A percentile compares a stretch with the other conserved stretches of the same genome.
These are phyloP conservation scores for Mythimna ferrago DNA, from an alignment of 2,888 invertebrate genomes.

Conservation along the genomic window DNA sequence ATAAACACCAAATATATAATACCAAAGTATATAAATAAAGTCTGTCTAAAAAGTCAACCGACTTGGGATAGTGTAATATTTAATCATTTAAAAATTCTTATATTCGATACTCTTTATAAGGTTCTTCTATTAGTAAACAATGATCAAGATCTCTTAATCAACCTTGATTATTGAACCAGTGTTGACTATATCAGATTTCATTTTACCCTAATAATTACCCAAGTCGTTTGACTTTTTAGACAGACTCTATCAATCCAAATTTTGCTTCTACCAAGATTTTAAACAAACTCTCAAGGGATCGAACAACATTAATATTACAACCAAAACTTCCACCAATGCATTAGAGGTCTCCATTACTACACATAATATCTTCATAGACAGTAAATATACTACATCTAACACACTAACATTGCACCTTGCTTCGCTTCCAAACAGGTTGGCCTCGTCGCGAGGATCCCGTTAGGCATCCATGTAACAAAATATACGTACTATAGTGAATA, in stretches of 20 bases:
- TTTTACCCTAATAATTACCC: too few relatives aligned
- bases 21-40: background rate
- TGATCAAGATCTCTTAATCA: too few relatives aligned
- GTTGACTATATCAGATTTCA: too few relatives aligned
- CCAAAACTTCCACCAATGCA: slow-evolving; percentile 1
- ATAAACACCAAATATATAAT: background rate
- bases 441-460: slow-evolving; percentile 52
- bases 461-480: slow-evolving; percentile 56
- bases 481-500: slow-evolving; percentile 51
- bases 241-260: background rate
- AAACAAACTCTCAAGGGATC: background rate
- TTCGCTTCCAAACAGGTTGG: slow-evolving; percentile 50
- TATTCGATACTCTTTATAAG: too few relatives aligned
- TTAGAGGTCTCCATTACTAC: background rate
- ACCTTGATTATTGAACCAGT: too few relatives aligned
- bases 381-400: slow-evolving; percentile 29
- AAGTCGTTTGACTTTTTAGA: too few relatives aligned
- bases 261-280: slow-evolving; percentile 4
- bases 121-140: too few relatives aligned
- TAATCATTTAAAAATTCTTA: too few relatives aligned
- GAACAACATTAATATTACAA: background rate
- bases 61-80: too few relatives aligned
- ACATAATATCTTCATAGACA: background rate
- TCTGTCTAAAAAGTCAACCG: too few relatives aligned
- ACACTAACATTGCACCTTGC: slow-evolving; percentile 59